Conservation (phyloP, 2,888 invertebrate genomes). For the Esperia sulphurella region DNA sequence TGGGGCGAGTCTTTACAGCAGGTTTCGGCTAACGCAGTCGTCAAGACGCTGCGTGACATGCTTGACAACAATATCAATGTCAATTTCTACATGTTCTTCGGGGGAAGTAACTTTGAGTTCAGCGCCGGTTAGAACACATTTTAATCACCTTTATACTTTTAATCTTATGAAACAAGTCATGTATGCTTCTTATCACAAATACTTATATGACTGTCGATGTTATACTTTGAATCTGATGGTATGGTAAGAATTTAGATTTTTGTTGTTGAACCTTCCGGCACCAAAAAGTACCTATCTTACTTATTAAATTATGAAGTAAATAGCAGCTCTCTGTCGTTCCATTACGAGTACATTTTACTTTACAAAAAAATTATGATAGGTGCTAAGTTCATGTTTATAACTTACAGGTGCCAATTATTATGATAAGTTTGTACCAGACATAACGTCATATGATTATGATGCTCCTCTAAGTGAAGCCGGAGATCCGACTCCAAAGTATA, state of each 20-base stretch:
- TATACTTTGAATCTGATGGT: too few relatives aligned
- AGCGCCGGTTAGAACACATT: conserved; percentile 66
- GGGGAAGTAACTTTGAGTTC: conserved; percentile 92
- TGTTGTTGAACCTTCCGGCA: too few relatives aligned
- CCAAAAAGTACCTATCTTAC: too few relatives aligned
- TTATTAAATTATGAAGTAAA: too few relatives aligned
- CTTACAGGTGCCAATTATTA: conserved; percentile 64
- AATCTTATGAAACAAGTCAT: too few relatives aligned
- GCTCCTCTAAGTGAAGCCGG: conserved; percentile 94
- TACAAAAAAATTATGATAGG: neutral
- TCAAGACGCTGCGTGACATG: conserved; percentile 76
- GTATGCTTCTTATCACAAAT: too few relatives aligned
- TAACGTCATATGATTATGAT: conserved; percentile 95
- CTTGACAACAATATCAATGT: conserved; percentile 80
- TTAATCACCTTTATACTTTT: neutral
- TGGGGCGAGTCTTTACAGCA: conserved; percentile 86
- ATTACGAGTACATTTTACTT: too few relatives aligned
- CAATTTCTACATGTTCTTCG: conserved; percentile 95
- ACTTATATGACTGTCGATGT: too few relatives aligned
- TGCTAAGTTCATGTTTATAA: neutral
- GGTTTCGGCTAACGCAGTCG: conserved; percentile 68
- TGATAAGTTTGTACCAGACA: conserved; percentile 79
- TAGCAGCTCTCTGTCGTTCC: too few relatives aligned
- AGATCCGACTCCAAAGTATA: conserved; percentile 92
- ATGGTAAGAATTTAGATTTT: too few relatives aligned